Evolutionary conservation across 2,113 vertebrate genomes (phyloP).

Genomic region (Poecilia latipinna): DNA sequence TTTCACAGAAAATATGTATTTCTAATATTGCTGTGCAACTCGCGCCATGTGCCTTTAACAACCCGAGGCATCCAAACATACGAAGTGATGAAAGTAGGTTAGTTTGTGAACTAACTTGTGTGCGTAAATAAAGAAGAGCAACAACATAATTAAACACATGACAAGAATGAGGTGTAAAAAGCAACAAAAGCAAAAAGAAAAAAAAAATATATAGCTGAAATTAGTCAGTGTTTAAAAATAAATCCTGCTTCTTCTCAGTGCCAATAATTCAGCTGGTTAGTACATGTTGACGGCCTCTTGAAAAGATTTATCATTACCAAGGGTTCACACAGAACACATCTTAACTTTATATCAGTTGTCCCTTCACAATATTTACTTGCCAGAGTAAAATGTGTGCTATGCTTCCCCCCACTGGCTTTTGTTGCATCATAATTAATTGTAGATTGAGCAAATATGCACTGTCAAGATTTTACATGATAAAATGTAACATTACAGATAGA

Average conservation of each 20-base stretch:
- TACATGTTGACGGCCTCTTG: too few relatives aligned
- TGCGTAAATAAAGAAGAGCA: neutral
- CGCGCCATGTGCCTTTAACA: neutral
- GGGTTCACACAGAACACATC: too few relatives aligned
- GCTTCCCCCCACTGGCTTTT: conserved; percentile 26
- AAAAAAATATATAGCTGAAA: too few relatives aligned
- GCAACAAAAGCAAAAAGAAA: neutral
- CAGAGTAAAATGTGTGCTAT: too few relatives aligned
- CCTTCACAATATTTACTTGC: too few relatives aligned
- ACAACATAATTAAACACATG: neutral
- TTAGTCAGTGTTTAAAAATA: too few relatives aligned
- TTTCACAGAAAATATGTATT: neutral
- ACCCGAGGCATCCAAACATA: neutral
- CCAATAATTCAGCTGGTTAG: too few relatives aligned
- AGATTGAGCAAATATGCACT: conserved; percentile 7
- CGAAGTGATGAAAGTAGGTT: neutral
- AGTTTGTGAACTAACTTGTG: neutral
- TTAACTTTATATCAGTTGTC: too few relatives aligned
- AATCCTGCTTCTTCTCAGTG: too few relatives aligned
- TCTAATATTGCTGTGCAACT: neutral
- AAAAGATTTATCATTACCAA: too few relatives aligned
- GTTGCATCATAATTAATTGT: conserved; percentile 19
- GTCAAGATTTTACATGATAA: conserved; percentile 23
- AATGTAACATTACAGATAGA: conserved; percentile 4
- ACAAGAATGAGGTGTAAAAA: neutral